Conservation (phyloP, 2,888 invertebrate genomes). For the Cephalotes varians region DNA sequence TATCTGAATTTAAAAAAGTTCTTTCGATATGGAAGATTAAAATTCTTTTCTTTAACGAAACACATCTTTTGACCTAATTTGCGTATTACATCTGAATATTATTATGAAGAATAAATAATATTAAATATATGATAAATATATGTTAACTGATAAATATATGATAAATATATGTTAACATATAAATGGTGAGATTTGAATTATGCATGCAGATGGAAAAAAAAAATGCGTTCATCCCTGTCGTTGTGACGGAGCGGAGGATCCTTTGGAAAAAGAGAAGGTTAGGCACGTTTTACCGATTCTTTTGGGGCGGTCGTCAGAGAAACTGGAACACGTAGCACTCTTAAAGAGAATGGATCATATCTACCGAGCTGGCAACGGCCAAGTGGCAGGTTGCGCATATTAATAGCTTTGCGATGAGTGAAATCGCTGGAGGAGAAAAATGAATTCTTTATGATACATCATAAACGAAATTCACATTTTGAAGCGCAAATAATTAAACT, state of each 20-base stretch:
- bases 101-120: slow-evolving; percentile 24
- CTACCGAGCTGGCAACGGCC: slow-evolving; percentile 37
- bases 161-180: slow-evolving; percentile 33
- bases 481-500: background rate
- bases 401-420: slow-evolving; percentile 37
- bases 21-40: background rate
- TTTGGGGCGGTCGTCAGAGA: slow-evolving; percentile 47
- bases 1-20: background rate
- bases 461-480: background rate
- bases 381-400: slow-evolving; percentile 31
- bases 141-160: slow-evolving; percentile 27
- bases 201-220: slow-evolving; percentile 19
- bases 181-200: slow-evolving; percentile 40
- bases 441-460: background rate
- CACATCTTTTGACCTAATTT: background rate
- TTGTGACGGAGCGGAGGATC: background rate
- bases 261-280: slow-evolving; percentile 40
- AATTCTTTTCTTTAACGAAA: background rate
- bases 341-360: slow-evolving; percentile 65
- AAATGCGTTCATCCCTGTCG: background rate
- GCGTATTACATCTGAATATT: slow-evolving; percentile 8
- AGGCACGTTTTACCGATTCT: slow-evolving; percentile 52
- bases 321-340: slow-evolving; percentile 57
- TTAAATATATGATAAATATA: too few species aligned
- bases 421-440: background rate